These are phyloP conservation scores for Mermis nigrescens DNA, from an alignment of 2,888 invertebrate genomes.

Conservation along the genomic window DNA sequence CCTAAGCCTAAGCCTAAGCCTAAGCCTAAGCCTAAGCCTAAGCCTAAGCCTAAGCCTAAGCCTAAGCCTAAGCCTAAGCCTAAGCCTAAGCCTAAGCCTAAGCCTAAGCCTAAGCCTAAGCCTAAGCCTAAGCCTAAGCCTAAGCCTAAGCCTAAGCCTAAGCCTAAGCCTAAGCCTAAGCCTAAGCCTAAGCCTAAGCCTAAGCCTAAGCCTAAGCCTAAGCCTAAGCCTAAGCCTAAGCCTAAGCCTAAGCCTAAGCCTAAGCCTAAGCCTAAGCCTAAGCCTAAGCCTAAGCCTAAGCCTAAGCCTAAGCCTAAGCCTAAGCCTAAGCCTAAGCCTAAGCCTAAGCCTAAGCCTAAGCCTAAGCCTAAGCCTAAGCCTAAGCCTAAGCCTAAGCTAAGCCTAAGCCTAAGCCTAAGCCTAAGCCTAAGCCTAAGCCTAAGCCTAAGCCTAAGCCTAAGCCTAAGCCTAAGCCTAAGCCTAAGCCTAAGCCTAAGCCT, in stretches of 20 bases:
- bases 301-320: constrained; percentile 4
- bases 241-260: neutral
- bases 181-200: neutral
- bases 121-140: neutral
- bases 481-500: neutral
- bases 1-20: too few species aligned
- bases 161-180: neutral
- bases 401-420: neutral
- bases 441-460: neutral
- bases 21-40: too few species aligned
- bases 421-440: neutral
- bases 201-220: neutral
- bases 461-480: neutral
- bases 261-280: constrained; percentile 2
- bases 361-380: constrained; percentile 4
- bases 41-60: too few species aligned
- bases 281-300: constrained; percentile 1
- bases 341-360: constrained; percentile 1
- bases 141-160: neutral
- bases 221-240: neutral
- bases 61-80: neutral
- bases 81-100: neutral
- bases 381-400: constrained; percentile 1
- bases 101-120: neutral
- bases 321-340: neutral